Conservation (phyloP, 2,113 vertebrate genomes). For the Rhinoptilus africanus region DNA sequence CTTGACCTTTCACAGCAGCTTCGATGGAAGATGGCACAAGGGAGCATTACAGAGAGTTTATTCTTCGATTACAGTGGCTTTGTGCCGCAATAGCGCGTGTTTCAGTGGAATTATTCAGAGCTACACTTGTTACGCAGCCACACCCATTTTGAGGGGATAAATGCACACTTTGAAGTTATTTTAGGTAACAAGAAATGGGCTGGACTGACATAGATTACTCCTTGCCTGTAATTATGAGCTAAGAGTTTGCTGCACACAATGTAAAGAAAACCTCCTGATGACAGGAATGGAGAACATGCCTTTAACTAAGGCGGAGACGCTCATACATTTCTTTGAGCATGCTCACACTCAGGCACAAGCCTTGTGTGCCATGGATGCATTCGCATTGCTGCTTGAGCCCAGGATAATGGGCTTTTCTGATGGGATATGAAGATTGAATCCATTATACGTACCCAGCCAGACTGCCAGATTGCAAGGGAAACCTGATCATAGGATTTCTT, state of each 20-base stretch:
- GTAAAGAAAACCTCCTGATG: not conserved
- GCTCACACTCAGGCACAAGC: not conserved
- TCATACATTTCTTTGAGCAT: not conserved
- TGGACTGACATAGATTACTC: not conserved
- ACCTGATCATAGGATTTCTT: not conserved
- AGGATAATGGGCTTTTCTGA: not conserved
- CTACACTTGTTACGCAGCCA: not conserved
- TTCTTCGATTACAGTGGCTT: not conserved
- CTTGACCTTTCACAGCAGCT: not conserved
- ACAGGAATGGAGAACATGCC: not conserved
- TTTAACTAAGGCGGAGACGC: not conserved
- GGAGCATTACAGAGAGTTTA: not conserved
- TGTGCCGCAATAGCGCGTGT: too few relatives aligned
- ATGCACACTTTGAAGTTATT: not conserved
- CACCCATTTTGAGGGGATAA: not conserved
- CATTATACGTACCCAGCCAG: not conserved
- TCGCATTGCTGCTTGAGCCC: not conserved
- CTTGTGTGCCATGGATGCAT: not conserved
- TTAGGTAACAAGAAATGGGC: not conserved
- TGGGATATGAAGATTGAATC: not conserved
- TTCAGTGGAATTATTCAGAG: not conserved
- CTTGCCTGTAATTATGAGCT: constrained; percentile 21
- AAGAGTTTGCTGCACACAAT: not conserved
- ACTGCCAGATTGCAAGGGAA: not conserved
- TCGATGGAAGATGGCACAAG: not conserved